These are phyloP conservation scores for Hetaerina titia DNA, from an alignment of 2,888 invertebrate species.

Conservation along the genomic window DNA sequence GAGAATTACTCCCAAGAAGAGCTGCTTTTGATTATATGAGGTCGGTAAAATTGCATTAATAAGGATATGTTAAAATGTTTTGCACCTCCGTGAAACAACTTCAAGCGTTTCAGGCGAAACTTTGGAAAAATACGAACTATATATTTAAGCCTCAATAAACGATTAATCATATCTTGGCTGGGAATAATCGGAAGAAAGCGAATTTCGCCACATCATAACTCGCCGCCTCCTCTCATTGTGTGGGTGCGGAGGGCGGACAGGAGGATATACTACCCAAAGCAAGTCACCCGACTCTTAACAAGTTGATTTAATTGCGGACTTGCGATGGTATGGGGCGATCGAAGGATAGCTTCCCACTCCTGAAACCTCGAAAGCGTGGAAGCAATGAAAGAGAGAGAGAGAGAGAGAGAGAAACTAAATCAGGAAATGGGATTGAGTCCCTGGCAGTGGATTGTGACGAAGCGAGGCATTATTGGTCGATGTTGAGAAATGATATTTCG, in stretches of 20 bases:
- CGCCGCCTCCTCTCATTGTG: background rate
- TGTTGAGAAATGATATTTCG: conserved; percentile 47
- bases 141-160: too few species aligned
- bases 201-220: background rate
- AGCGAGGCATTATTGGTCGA: background rate
- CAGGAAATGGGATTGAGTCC: conserved; percentile 45
- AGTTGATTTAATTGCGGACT: conserved; percentile 2
- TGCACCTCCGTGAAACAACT: too few species aligned
- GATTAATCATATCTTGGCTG: too few species aligned
- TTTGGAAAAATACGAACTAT: too few species aligned
- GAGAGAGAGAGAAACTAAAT: background rate
- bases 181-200: background rate
- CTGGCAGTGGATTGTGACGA: conserved; percentile 9
- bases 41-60: too few species aligned
- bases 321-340: background rate
- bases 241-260: background rate
- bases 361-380: conserved; percentile 34
- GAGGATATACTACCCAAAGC: background rate
- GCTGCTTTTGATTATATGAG: too few species aligned
- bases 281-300: background rate
- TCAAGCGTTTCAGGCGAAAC: too few species aligned
- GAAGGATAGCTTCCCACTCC: background rate
- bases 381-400: background rate
- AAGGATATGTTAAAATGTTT: too few species aligned
- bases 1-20: too few species aligned